Evolutionary conservation across 2,113 vertebrate species (phyloP).

Genomic region (Lucifuga dentata): DNA sequence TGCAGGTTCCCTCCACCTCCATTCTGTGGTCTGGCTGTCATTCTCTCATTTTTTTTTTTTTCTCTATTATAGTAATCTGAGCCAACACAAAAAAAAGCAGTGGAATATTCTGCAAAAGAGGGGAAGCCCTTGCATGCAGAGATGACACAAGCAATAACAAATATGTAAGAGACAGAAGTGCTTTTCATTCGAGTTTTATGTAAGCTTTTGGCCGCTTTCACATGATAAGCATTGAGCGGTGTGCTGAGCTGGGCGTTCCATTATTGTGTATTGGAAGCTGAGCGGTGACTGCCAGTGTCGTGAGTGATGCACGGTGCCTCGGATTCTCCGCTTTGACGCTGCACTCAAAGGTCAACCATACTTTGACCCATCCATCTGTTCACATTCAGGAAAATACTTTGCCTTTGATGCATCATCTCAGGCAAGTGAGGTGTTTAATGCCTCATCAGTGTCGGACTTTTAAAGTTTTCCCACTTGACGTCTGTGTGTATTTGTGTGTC

Average conservation of each 20-base stretch:
- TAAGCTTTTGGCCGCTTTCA: conserved; percentile 8
- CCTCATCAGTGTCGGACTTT: conserved; percentile 7
- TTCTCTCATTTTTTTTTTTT: conserved; percentile 18
- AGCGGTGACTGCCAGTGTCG: too few relatives aligned
- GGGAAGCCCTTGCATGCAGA: conserved; percentile 6
- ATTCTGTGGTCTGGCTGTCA: conserved; percentile 42
- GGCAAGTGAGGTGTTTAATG: conserved; percentile 28
- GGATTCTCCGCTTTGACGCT: too few relatives aligned
- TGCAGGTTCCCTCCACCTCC: conserved; percentile 55
- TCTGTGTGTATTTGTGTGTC: neutral
- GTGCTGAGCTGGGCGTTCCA: too few relatives aligned
- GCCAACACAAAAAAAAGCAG: conserved; percentile 31
- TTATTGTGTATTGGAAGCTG: too few relatives aligned
- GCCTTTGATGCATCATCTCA: conserved; percentile 17
- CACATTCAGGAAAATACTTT: conserved; percentile 13
- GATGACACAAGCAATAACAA: conserved; percentile 12
- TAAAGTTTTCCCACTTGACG: conserved; percentile 21
- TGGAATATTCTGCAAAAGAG: conserved; percentile 11
- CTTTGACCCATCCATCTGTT: too few relatives aligned
- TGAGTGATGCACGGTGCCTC: too few relatives aligned
- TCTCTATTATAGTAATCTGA: conserved; percentile 11
- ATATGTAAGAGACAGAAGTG: conserved; percentile 19
- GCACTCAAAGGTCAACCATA: too few relatives aligned
- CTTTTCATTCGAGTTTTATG: conserved; percentile 37
- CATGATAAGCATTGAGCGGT: too few relatives aligned